phyloP scores from a whole-genome alignment of 1,140 invertebrate genomes.

The Heterodera schachtii region DNA sequence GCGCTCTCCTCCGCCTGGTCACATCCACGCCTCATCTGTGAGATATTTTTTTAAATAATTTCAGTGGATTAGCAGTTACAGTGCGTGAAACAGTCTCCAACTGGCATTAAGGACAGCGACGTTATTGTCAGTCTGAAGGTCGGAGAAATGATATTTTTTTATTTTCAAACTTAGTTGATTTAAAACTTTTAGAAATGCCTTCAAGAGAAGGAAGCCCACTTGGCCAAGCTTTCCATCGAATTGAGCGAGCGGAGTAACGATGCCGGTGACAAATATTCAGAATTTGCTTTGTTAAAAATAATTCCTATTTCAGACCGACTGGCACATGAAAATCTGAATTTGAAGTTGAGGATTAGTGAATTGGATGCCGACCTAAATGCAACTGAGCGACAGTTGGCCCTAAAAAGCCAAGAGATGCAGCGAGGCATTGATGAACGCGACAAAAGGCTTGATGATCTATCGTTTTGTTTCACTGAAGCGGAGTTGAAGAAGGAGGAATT shows the following conservation, averaged over 20 bases:
- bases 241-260: slow-evolving; percentile 30
- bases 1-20: slow-evolving; percentile 13
- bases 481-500: slow-evolving; percentile 32
- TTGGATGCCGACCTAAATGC: slow-evolving; percentile 19
- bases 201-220: slow-evolving; percentile 42
- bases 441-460: slow-evolving; percentile 41
- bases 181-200: slow-evolving; percentile 39
- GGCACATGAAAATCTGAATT: slow-evolving; percentile 17
- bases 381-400: background rate
- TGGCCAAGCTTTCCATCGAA: slow-evolving; percentile 31
- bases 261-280: slow-evolving; percentile 6
- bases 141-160: background rate
- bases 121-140: slow-evolving; percentile 18
- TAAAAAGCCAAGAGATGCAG: slow-evolving; percentile 13
- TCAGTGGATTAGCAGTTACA: background rate
- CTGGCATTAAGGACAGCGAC: slow-evolving; percentile 18
- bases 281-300: background rate
- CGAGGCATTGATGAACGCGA: slow-evolving; percentile 28
- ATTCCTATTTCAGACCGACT: slow-evolving; percentile 27
- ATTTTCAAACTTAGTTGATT: background rate
- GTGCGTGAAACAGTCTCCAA: slow-evolving; percentile 14
- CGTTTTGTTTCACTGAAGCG: slow-evolving; percentile 43
- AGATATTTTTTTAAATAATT: slow-evolving; percentile 66
- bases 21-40: slow-evolving; percentile 39
- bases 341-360: slow-evolving; percentile 28